Evolutionary conservation across 2,888 invertebrate genomes (phyloP).

Genomic region (Esperia sulphurella): DNA sequence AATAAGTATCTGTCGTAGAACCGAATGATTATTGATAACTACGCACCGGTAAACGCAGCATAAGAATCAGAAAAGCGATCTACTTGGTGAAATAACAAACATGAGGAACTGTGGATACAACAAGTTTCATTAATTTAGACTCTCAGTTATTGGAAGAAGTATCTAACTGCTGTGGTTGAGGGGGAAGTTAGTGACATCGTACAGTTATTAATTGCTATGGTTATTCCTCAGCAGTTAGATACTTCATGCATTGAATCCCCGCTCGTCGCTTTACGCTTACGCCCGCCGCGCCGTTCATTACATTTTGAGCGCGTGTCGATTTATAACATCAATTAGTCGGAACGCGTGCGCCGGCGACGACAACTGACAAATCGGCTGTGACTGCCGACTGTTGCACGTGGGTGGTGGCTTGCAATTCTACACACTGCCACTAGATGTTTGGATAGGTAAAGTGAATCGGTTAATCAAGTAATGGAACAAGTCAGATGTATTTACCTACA

Average conservation of each 20-base stretch:
- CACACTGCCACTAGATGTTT: background rate
- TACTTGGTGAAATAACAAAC: too few relatives aligned
- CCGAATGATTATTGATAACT: too few relatives aligned
- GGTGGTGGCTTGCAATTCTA: constrained; percentile 36
- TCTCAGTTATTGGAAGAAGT: too few relatives aligned
- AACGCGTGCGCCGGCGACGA: constrained; percentile 57
- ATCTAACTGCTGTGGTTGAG: too few relatives aligned
- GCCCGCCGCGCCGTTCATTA: constrained; percentile 46
- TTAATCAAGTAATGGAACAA: background rate
- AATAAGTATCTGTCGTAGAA: too few relatives aligned
- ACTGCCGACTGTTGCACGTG: constrained; percentile 58
- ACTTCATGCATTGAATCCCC: constrained; percentile 10
- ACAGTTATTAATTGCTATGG: too few relatives aligned
- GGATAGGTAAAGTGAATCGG: background rate
- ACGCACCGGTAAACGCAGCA: too few relatives aligned
- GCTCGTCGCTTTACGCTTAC: constrained; percentile 34
- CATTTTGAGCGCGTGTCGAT: constrained; percentile 55
- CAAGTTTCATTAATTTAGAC: too few relatives aligned
- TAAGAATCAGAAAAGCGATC: too few relatives aligned
- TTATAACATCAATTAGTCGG: constrained; percentile 74
- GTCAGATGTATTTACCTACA: background rate
- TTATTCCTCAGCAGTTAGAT: too few relatives aligned
- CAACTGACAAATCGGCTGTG: constrained; percentile 64
- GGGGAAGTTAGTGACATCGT: too few relatives aligned
- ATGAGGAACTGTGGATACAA: background rate